Conservation (phyloP, 2,113 vertebrate species). For the Poecilia latipinna region DNA sequence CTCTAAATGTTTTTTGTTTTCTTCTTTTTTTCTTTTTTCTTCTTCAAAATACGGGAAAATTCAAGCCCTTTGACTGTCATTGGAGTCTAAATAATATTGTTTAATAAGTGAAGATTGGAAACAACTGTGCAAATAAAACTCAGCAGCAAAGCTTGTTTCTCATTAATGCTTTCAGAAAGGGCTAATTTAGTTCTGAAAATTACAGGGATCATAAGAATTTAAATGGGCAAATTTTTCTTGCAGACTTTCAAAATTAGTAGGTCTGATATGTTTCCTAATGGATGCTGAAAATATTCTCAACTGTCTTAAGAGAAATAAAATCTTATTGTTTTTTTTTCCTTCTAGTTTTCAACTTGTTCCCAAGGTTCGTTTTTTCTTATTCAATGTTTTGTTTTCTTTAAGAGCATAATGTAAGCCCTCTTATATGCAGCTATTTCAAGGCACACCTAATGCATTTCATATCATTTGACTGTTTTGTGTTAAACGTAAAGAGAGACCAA, state of each 20-base stretch:
- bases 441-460: not conserved
- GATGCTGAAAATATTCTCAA: too few relatives aligned
- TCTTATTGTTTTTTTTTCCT: not conserved
- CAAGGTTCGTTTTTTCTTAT: not conserved
- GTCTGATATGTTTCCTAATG: not conserved
- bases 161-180: not conserved
- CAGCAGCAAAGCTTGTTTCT: not conserved
- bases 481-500: not conserved
- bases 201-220: not conserved
- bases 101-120: constrained; percentile 17
- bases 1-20: not conserved
- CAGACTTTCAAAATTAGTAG: not conserved
- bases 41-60: not conserved
- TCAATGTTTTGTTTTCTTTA: not conserved
- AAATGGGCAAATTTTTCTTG: not conserved
- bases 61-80: constrained; percentile 23
- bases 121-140: not conserved
- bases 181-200: not conserved
- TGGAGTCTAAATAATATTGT: constrained; percentile 7
- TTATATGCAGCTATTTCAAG: not conserved
- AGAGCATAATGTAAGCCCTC: not conserved
- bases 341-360: not conserved
- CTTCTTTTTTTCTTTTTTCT: not conserved
- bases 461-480: not conserved
- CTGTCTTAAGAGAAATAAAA: not conserved